Conservation (phyloP, 2,888 invertebrate genomes). For the Lordiphosa fenestrarum region DNA sequence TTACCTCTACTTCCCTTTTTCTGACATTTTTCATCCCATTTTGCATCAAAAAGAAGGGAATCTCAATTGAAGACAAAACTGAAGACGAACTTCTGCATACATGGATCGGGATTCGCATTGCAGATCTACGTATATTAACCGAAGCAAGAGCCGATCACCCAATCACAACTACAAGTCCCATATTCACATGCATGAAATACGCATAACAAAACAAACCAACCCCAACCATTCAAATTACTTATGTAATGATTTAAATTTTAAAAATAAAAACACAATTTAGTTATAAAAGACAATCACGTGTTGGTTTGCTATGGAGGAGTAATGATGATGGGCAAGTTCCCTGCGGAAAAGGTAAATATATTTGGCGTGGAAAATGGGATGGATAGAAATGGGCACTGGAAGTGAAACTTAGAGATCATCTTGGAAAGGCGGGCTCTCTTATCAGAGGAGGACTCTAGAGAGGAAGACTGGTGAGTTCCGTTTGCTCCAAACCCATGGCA, state of each 20-base stretch:
- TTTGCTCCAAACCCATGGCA: too few relatives aligned
- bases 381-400: too few relatives aligned
- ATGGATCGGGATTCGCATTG: slow-evolving; percentile 21
- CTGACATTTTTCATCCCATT: slow-evolving; percentile 58
- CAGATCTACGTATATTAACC: slow-evolving; percentile 4
- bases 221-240: slow-evolving; percentile 44
- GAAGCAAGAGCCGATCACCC: slow-evolving; percentile 4
- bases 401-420: too few relatives aligned
- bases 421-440: too few relatives aligned
- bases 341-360: background rate
- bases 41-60: slow-evolving; percentile 43
- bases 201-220: slow-evolving; percentile 5
- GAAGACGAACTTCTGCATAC: slow-evolving; percentile 21
- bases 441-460: too few relatives aligned
- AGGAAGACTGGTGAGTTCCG: too few relatives aligned
- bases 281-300: slow-evolving; percentile 39
- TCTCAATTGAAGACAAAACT: slow-evolving; percentile 25
- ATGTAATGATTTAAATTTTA: slow-evolving; percentile 57
- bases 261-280: slow-evolving; percentile 54
- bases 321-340: too few relatives aligned
- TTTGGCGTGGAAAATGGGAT: too few relatives aligned
- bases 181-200: background rate
- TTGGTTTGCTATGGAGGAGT: background rate
- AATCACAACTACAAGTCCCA: background rate
- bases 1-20: slow-evolving; percentile 15